Evolutionary conservation across 2,888 invertebrate species (phyloP), one percentile per base, ranked within the genome.

Genomic region (Rhimphoctona megacephalus): DNA sequence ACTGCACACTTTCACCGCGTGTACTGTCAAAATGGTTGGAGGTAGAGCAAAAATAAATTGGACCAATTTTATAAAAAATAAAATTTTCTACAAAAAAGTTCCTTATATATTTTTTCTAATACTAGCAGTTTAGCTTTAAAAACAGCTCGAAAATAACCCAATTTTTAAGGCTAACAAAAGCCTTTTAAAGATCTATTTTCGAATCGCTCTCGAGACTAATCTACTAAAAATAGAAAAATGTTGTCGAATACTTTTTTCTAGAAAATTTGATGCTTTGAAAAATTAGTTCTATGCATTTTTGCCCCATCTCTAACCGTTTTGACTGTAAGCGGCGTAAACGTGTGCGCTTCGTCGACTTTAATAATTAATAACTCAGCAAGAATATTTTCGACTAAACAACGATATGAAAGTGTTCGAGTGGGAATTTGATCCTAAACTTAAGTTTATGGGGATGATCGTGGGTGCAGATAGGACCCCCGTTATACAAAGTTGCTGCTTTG

Each of bases 401-500:
- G 14, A 25, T 25, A 8, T 5, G 25, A 30, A 5, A 3, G 6
- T 30, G 25, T 61, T 30, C 30, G 6, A 61, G 17, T 14, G 30
- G 0, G 11, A 30, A 61, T 61, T 61, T 30, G 14, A 9, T 30
- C 1, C 61, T 30, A 2, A 30, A 61, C 17, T 30, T 14, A 17
- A 30, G 61, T 61, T 30, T 4, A 14, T 61, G 25, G 61, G 5
- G 25, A 17, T 17, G 4, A 30, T 11, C 5, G 17, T 61, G 3
- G 25, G 7, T 17, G n/a, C n/a, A n/a, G 30, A 61, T 30, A 6
- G 61, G 61, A 61, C 30, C 17, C 61, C 52, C n/a, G 4, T 6
- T 54, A 72, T 17, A 22, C 54, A n/a, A 19, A 49, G 30, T 30
- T n/a, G 17, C 36, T 72, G 81, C 70, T 85, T 77, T 85, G 77